These are phyloP conservation scores for Forpus xanthops DNA, from an alignment of 2,797 vertebrate species.

Conservation along the genomic window DNA sequence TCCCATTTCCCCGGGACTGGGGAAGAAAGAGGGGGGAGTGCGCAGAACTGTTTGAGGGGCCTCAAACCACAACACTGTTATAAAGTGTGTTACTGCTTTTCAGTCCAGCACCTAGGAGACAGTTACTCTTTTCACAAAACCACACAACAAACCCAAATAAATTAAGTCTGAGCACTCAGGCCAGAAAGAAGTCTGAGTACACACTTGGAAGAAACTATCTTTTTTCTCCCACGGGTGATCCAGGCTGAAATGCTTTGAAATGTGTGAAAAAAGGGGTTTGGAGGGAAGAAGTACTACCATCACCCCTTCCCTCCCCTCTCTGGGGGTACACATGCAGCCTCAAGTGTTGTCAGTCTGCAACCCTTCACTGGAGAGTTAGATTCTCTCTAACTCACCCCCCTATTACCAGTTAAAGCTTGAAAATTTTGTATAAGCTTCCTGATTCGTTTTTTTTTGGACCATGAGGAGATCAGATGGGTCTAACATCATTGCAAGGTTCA, in stretches of 20 bases:
- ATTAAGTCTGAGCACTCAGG: neutral
- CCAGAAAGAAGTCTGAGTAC: neutral
- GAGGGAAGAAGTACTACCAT: neutral
- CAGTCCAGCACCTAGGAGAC: neutral
- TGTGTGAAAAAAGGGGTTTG: neutral
- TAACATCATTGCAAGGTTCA: neutral
- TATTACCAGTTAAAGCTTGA: neutral
- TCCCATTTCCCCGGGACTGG: too few relatives aligned
- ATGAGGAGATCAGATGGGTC: neutral
- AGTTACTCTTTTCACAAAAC: neutral
- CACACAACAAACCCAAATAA: neutral
- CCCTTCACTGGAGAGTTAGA: neutral
- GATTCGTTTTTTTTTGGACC: neutral
- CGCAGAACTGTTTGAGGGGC: too few relatives aligned
- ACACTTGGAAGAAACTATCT: neutral
- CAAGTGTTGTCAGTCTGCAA: neutral
- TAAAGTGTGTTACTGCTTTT: neutral
- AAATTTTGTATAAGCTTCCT: neutral
- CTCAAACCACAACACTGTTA: too few relatives aligned
- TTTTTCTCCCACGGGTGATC: neutral
- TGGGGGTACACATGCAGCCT: neutral
- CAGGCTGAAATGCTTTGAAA: neutral
- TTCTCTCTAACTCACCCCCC: neutral
- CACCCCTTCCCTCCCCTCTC: neutral
- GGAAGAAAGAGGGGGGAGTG: too few relatives aligned